Evolutionary conservation across 2,888 invertebrate species (phyloP).

Genomic region (Rhamphomyia laevipes): DNA sequence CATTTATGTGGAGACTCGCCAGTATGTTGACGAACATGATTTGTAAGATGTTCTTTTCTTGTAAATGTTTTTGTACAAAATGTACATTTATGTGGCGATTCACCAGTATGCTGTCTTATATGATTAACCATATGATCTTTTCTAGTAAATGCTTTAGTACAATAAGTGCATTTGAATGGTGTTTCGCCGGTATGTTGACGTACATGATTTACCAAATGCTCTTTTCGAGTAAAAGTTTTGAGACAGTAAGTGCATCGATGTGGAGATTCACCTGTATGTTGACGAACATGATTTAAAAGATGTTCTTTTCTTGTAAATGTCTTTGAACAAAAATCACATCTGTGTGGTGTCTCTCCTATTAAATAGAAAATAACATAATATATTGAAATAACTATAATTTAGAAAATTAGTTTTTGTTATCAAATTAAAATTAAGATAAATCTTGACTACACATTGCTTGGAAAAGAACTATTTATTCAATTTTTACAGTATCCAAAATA

Average conservation of each 20-base stretch:
- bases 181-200: slow-evolving; percentile 77
- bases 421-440: slow-evolving; percentile 11
- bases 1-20: slow-evolving; percentile 59
- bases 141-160: slow-evolving; percentile 74
- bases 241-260: slow-evolving; percentile 76
- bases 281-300: slow-evolving; percentile 72
- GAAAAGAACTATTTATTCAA: slow-evolving; percentile 54
- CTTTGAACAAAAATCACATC: slow-evolving; percentile 77
- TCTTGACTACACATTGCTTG: too few relatives aligned
- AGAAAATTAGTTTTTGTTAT: slow-evolving; percentile 55
- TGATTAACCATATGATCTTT: slow-evolving; percentile 67
- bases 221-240: slow-evolving; percentile 79
- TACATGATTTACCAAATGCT: slow-evolving; percentile 76
- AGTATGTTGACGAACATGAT: slow-evolving; percentile 70
- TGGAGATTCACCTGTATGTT: slow-evolving; percentile 72
- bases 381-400: slow-evolving; percentile 22
- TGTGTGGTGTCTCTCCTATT: slow-evolving; percentile 65
- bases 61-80: slow-evolving; percentile 72
- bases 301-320: slow-evolving; percentile 80
- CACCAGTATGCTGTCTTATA: slow-evolving; percentile 68
- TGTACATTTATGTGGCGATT: slow-evolving; percentile 78
- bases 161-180: slow-evolving; percentile 71
- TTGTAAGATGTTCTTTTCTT: slow-evolving; percentile 72
- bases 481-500: too few relatives aligned
- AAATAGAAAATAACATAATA: slow-evolving; percentile 8